These are phyloP conservation scores for Ceyx erithaca DNA, from an alignment of 2,797 vertebrate genomes.

Conservation along the genomic window DNA sequence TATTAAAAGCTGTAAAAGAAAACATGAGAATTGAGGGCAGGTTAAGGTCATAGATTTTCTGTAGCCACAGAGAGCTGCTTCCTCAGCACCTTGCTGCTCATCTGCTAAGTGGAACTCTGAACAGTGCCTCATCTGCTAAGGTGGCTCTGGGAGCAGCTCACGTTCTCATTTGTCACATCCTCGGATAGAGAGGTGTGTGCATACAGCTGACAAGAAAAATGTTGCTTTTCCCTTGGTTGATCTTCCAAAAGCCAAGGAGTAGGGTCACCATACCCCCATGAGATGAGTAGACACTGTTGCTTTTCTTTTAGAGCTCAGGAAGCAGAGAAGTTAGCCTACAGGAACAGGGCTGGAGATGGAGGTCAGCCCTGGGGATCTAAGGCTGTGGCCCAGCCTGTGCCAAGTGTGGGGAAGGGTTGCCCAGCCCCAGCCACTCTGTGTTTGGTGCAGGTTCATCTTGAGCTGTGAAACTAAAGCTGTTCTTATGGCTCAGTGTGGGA, in stretches of 20 bases:
- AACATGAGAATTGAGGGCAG: background rate
- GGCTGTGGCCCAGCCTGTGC: background rate
- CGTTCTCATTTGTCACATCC: accelerated
- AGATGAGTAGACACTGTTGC: background rate
- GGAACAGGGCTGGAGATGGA: background rate
- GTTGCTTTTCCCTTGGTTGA: background rate
- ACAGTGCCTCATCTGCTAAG: accelerated
- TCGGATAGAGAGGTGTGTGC: background rate
- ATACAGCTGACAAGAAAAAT: accelerated
- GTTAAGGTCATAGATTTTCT: background rate
- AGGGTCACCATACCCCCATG: accelerated
- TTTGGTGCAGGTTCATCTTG: background rate
- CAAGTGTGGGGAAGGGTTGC: accelerated
- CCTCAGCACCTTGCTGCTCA: accelerated
- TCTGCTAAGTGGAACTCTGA: background rate
- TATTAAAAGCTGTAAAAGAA: background rate
- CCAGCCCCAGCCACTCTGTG: background rate
- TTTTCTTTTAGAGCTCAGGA: background rate
- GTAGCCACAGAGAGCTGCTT: background rate
- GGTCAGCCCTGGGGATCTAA: background rate
- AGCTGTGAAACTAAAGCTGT: background rate
- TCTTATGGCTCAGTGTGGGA: background rate
- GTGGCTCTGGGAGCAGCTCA: background rate
- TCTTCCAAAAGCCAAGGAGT: accelerated
- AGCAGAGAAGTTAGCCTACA: background rate